Base-by-base conservation (phyloP, 2,113 vertebrate genomes). In the Anser brachyrhynchus region DNA sequence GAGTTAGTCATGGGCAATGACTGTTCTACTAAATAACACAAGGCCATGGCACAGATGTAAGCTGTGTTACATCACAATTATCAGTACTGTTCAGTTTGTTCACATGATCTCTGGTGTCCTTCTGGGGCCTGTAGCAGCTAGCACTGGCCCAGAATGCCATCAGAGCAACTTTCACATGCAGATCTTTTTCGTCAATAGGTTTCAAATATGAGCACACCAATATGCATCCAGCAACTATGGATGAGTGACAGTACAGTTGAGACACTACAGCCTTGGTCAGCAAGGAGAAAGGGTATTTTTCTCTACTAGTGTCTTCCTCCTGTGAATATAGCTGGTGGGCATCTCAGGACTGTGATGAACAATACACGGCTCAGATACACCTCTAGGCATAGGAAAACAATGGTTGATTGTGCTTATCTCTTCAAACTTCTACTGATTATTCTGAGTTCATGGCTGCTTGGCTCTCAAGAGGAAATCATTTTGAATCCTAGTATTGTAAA, bases 181-280 rank as follows among this genome's bases (percentile, higher is more conserved):
- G 41, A 72, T 57, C 10, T 28, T 19, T 66, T 74, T 39, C 44
- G 29, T 6, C 29, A 33, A 5, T 6, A 28, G 25, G 7, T 62
- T 81, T 81, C 16, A 83, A 51, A 73, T 59, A 57, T 1, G 26
- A 83, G 16, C 15, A 79, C 57, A 75, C 12, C 35, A 25, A 19
- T 67, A 13, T 2, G 25, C 28, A 67, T 17, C 23, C 35, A n/a
- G 15, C 20, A 84, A 35, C 49, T 65, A 2, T 43, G 58, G 10
- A 13, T 51, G 25, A 13, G 4, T 13, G 57, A 73, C 10, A 37
- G 66, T 20, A n/a, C 13, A 46, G 0, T 0, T 46, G 35, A 35
- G 37, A 8, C 6, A 17, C 18, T 77, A 31, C 23, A 75, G 41
- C 6, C 41, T 58, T 62, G 0, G 4, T 37, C 59, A 61, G 11